Evolutionary conservation across 2,888 invertebrate species (phyloP), one percentile per base, ranked within the genome.

Genomic region (Amphiduros pacificus): DNA sequence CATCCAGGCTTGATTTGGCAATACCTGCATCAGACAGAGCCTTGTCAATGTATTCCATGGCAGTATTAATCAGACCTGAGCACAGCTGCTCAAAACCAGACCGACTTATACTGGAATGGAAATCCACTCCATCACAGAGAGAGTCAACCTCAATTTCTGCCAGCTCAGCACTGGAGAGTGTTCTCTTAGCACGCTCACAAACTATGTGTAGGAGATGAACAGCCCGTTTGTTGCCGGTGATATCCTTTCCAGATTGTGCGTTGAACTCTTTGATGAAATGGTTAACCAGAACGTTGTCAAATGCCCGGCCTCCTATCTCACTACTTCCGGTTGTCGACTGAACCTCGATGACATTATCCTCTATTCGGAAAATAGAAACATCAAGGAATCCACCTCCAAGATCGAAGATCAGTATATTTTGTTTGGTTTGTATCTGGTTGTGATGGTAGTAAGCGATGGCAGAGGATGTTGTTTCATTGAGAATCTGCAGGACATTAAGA

Each of bases 81-180:
- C 94, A 93, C 77, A 99, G 86, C 82, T 98, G 97, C 84, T 99
- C 98, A 83, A 99, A 99, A 76, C 95, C 89, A 63, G 97, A 97
- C 75, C 96, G 87, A n/a, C 95, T 95, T 80, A 98, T 91, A 56
- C 90, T 92, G 0, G 95, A 93, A 85, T 95, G 94, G 86, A 94
- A 97, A 82, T 99, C 97, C 71, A 94, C 90, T 67, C 96, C 96
- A 82, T 97, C 95, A 76, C 88, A 94, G 60, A 97, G 87, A 0
- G 95, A 94, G 82, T 97, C 96, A 70, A 97, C 94, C 86, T 97
- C 96, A 76, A 97, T 92, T 70, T 78, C 82, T 63, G 85, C 84
- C 71, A 84, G 84, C 6, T 84, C 81, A 61, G 83, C 82, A 32
- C 83, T 82, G 1, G 88, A 88, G 62, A 89, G 78, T 11, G 86